phyloP scores from a whole-genome alignment of 1,140 invertebrate species.

The Zaprionus africanus region DNA sequence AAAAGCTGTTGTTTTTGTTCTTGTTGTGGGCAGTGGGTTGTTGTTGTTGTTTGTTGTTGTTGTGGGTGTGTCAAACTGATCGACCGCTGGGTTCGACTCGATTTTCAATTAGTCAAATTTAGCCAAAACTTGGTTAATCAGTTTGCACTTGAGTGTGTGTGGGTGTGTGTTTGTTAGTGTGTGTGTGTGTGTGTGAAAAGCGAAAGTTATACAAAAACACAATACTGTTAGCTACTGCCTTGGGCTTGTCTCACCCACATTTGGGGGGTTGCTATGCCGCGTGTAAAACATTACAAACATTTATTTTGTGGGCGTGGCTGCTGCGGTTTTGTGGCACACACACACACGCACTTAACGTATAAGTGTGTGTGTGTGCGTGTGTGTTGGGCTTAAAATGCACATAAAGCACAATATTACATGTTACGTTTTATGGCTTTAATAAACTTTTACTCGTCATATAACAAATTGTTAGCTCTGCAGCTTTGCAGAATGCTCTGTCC shows the following conservation, averaged over 20 bases:
- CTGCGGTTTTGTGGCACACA: conserved; percentile 21
- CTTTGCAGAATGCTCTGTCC: conserved; percentile 12
- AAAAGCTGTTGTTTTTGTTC: conserved; percentile 47
- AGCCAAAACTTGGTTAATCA: conserved; percentile 14
- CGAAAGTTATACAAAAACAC: conserved; percentile 71
- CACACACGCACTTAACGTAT: conserved; percentile 1
- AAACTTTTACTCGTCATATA: conserved; percentile 73
- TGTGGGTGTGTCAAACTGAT: conserved; percentile 49
- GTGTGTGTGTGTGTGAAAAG: conserved; percentile 49
- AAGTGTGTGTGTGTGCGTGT: conserved; percentile 1
- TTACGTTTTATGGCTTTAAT: conserved; percentile 67
- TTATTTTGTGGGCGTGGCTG: conserved; percentile 64
- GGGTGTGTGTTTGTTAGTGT: conserved; percentile 27
- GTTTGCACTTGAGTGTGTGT: conserved; percentile 32
- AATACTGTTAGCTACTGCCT: conserved; percentile 73
- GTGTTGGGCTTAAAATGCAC: conserved; percentile 62
- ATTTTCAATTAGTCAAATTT: conserved; percentile 31
- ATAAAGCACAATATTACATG: conserved; percentile 78
- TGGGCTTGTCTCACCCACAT: conserved; percentile 52
- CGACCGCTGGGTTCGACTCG: conserved; percentile 17
- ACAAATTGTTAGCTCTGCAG: conserved; percentile 56
- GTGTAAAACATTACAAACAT: conserved; percentile 78
- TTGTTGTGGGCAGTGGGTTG: conserved; percentile 21
- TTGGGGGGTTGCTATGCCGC: conserved; percentile 54
- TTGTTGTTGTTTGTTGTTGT: background rate